Base-by-base conservation (phyloP, 2,113 vertebrate genomes). In the Micromys minutus region DNA sequence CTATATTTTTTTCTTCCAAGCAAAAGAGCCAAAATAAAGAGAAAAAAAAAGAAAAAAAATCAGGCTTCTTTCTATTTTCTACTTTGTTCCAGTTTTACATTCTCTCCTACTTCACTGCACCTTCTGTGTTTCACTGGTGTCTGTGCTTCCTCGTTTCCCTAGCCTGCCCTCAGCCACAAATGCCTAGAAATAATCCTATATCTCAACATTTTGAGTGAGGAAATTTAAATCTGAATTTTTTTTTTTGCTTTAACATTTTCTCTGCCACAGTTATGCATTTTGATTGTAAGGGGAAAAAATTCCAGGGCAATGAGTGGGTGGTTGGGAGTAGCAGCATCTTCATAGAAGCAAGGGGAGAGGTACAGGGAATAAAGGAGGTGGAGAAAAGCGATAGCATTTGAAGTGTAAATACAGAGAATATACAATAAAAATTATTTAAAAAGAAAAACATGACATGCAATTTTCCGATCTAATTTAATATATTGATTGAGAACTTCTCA, bases 391-490 rank as follows among this genome's bases (percentile, higher is more conserved):
- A n/a, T n/a, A n/a, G n/a, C n/a, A n/a, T n/a, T n/a, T n/a, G n/a
- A n/a, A n/a, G n/a, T n/a, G n/a, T n/a, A n/a, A n/a, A n/a, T n/a
- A n/a, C n/a, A n/a, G n/a, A n/a, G n/a, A n/a, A n/a, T n/a, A n/a
- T n/a, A n/a, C n/a, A n/a, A n/a, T n/a, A n/a, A n/a, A n/a, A n/a
- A n/a, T n/a, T n/a, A n/a, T n/a, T n/a, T n/a, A n/a, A n/a, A n/a
- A n/a, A n/a, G 15, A 89, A 55, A 83, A 81, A 65, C 13, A 39
- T 7, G 76, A 85, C 1, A 87, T 36, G 87, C 1, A 67, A 55
- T 91, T 96, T 91, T 85, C 57, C 77, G 71, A 96, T 91, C 83
- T 57, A 50, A 52, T 89, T 80, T 22, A 86, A 94, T 50, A 71
- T 86, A 74, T 45, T 87, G 52, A 65, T 29, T 79, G 29, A 59